Evolutionary conservation across 1,140 invertebrate genomes (phyloP).

Genomic region (Teleopsis dalmanni): DNA sequence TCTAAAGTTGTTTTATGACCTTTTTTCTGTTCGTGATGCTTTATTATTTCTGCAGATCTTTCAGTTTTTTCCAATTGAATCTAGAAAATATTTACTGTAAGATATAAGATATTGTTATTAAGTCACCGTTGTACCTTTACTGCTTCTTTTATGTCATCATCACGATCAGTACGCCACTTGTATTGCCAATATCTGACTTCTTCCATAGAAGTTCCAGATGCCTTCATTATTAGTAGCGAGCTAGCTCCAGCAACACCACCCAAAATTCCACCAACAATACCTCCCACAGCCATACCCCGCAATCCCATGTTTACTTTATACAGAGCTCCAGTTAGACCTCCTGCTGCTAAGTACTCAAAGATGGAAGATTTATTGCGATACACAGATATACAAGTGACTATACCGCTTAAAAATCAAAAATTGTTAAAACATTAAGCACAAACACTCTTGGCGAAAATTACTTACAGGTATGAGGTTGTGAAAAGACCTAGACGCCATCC

Average conservation of each 20-base stretch:
- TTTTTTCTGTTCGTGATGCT: constrained; percentile 24
- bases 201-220: constrained; percentile 49
- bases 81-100: not conserved
- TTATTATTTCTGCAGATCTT: constrained; percentile 22
- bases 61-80: constrained; percentile 14
- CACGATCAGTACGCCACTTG: constrained; percentile 41
- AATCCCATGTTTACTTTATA: constrained; percentile 49
- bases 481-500: constrained; percentile 58
- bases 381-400: constrained; percentile 53
- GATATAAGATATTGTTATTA: not conserved
- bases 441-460: not conserved
- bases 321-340: constrained; percentile 50
- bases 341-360: constrained; percentile 57
- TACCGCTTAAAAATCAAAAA: constrained; percentile 45
- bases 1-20: constrained; percentile 26
- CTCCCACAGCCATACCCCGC: constrained; percentile 57
- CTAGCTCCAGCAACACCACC: constrained; percentile 48
- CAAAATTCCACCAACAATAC: constrained; percentile 46
- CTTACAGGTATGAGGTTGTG: constrained; percentile 56
- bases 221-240: constrained; percentile 45
- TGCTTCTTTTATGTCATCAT: constrained; percentile 31
- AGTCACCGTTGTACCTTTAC: constrained; percentile 17
- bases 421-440: not conserved
- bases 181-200: constrained; percentile 50
- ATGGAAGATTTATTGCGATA: constrained; percentile 59